Conservation (phyloP, 2,113 vertebrate species). For the Cephalophus harveyi region DNA sequence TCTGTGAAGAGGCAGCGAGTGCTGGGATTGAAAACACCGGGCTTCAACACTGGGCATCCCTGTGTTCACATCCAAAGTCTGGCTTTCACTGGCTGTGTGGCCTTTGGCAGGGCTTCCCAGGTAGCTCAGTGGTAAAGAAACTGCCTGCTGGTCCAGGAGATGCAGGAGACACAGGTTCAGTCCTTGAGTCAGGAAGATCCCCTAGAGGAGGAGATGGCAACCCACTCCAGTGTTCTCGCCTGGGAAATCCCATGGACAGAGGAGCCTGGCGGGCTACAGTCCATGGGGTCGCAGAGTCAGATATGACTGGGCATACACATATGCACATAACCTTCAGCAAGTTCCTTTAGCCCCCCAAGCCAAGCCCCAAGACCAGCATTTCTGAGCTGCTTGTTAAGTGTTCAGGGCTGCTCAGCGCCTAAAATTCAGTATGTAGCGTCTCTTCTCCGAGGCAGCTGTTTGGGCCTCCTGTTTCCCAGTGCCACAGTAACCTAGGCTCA, state of each 20-base stretch:
- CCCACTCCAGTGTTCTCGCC: neutral
- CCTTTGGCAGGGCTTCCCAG: neutral
- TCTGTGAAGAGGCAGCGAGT: neutral
- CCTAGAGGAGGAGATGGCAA: neutral
- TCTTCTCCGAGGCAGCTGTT: neutral
- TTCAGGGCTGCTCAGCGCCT: neutral
- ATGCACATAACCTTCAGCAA: neutral
- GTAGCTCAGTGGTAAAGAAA: neutral
- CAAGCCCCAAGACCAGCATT: neutral
- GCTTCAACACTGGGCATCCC: neutral
- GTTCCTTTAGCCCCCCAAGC: neutral
- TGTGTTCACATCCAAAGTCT: neutral
- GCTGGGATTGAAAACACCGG: neutral
- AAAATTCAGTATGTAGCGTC: neutral
- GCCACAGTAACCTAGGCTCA: neutral
- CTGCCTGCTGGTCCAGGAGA: neutral
- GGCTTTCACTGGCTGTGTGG: neutral
- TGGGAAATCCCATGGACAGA: neutral
- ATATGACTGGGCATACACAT: neutral
- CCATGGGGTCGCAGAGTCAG: neutral
- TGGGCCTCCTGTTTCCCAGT: neutral
- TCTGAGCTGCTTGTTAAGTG: neutral
- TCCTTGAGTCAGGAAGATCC: neutral
- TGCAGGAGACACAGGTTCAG: neutral
- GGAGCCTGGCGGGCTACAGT: neutral